Conservation (phyloP, 2,797 vertebrate species). For the Sarcophilus harrisii region DNA sequence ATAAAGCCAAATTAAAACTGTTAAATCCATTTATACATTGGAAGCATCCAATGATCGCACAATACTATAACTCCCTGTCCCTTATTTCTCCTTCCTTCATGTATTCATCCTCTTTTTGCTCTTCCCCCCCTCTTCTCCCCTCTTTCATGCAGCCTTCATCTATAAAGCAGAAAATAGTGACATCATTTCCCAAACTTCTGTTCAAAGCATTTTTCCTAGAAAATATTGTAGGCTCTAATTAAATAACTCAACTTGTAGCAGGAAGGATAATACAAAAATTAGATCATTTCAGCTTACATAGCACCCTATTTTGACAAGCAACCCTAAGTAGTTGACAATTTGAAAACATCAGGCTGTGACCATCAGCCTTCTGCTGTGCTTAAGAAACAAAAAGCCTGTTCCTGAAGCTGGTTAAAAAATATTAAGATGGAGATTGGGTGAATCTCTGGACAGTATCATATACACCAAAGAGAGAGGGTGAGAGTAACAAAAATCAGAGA, state of each 20-base stretch:
- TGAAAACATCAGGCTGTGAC: slow-evolving; percentile 74
- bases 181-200: slow-evolving; percentile 72
- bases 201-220: slow-evolving; percentile 80
- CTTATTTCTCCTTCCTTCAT: slow-evolving; percentile 11
- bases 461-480: too few species aligned
- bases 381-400: slow-evolving; percentile 52
- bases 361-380: slow-evolving; percentile 53
- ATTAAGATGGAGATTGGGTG: not conserved
- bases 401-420: slow-evolving; percentile 21
- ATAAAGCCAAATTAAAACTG: slow-evolving; percentile 52
- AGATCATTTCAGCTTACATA: slow-evolving; percentile 71
- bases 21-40: not conserved
- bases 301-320: slow-evolving; percentile 75
- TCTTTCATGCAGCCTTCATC: slow-evolving; percentile 59
- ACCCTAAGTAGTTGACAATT: slow-evolving; percentile 68
- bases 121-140: not conserved
- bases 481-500: not conserved
- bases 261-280: slow-evolving; percentile 79
- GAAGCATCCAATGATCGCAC: slow-evolving; percentile 13
- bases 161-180: slow-evolving; percentile 74
- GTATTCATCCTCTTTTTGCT: not conserved
- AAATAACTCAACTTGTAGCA: slow-evolving; percentile 79
- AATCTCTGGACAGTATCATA: too few species aligned
- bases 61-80: not conserved
- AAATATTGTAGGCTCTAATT: slow-evolving; percentile 79